Base-by-base conservation (phyloP, 2,797 vertebrate genomes). In the Megalops cyprinoides region DNA sequence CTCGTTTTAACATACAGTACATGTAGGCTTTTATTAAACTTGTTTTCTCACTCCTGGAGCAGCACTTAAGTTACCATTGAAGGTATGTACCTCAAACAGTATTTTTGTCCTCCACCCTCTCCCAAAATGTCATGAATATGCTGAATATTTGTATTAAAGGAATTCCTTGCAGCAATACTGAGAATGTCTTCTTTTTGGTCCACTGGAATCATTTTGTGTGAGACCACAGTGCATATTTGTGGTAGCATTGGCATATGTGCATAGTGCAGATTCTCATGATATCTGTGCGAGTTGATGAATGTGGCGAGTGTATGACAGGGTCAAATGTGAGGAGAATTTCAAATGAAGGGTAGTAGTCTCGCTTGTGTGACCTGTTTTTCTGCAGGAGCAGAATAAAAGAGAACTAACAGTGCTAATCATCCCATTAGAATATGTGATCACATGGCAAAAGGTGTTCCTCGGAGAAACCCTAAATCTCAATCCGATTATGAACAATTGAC, bases 131-230 rank as follows among this genome's bases (percentile, higher is more conserved):
- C 88, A 88, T 91, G 88, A 90, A 88, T 87, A 89, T 91, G 91
- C 89, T 91, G 88, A 93, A 83, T 80, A 67, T 93, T 94, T 93
- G 87, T 92, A 94, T 93, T 94, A 93, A 93, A 93, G 82, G 49
- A 88, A 86, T 84, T 86, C 80, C 86, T 88, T 87, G 83, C 20
- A 86, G 81, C 82, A 60, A 5, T 18, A 44, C 18, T 18, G 56
- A 8, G 44, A 31, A 42, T 81, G 55, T 51, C 23, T 65, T 49
- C 8, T 25, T 12, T 67, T 49, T 74, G 34, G 65, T n/a, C 37
- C 6, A 4, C 37, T 69, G 65, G 34, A 44, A 23, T 69, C 18
- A 9, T 10, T 18, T 14, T 67, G 31, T 3, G 20, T 3, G 0
- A 18, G 31, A 67, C 12, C 12, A 7, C 58, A 62, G 7, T 8